phyloP scores from a whole-genome alignment of 2,797 vertebrate species.

The Fundulus diaphanus region DNA sequence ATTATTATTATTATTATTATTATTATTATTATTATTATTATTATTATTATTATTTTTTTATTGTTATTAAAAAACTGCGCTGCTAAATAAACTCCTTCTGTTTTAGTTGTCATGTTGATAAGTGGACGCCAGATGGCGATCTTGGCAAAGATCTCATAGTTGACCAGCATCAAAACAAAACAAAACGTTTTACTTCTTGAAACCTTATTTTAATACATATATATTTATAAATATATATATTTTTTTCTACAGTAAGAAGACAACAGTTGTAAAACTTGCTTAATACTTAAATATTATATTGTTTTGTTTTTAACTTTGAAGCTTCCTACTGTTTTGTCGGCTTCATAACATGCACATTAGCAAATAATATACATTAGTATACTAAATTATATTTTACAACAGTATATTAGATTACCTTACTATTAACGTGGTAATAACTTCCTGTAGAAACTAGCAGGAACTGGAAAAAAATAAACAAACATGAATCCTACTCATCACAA shows the following conservation, averaged over 20 bases:
- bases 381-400: too few relatives aligned
- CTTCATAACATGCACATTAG: neutral
- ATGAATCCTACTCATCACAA: neutral
- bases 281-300: neutral
- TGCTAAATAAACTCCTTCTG: too few relatives aligned
- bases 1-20: neutral
- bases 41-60: too few relatives aligned
- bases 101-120: neutral
- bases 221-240: neutral
- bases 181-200: neutral
- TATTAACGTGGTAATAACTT: neutral
- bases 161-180: too few relatives aligned
- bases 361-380: too few relatives aligned
- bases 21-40: neutral
- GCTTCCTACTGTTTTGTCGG: neutral
- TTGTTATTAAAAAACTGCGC: too few relatives aligned
- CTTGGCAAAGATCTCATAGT: slow-evolving; percentile 38
- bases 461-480: too few relatives aligned
- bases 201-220: neutral
- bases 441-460: too few relatives aligned
- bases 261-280: neutral
- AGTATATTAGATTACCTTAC: neutral
- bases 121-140: slow-evolving; percentile 63
- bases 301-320: neutral
- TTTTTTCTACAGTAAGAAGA: neutral